Conservation (phyloP, 2,888 invertebrate species). For the Loripinus fragilis region DNA sequence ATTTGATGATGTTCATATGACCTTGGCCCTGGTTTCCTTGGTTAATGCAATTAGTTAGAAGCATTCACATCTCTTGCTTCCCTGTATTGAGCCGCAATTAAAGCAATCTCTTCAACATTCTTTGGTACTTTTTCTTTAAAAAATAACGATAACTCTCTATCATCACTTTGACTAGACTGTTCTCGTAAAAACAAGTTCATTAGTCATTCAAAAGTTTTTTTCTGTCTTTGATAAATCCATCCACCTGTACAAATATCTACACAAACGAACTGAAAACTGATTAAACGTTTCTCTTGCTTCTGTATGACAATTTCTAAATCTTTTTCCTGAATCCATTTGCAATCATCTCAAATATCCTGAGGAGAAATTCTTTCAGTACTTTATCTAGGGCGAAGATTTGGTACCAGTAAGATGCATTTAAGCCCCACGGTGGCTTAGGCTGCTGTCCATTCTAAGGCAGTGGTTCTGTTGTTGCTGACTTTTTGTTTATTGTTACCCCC, state of each 20-base stretch:
- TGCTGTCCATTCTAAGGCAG: too few species aligned
- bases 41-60: not conserved
- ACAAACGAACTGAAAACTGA: conserved; percentile 30
- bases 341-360: conserved; percentile 40
- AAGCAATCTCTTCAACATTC: conserved; percentile 34
- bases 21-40: not conserved
- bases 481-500: too few species aligned
- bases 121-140: conserved; percentile 38
- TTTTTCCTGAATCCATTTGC: conserved; percentile 39
- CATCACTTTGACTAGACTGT: conserved; percentile 27
- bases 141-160: conserved; percentile 31
- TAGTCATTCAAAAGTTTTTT: conserved; percentile 25
- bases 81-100: conserved; percentile 33
- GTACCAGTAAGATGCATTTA: too few species aligned
- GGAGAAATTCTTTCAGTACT: conserved; percentile 28
- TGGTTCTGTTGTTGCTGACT: too few species aligned
- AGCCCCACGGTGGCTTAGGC: too few species aligned
- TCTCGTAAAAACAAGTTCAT: conserved; percentile 36
- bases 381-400: too few species aligned
- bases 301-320: conserved; percentile 28
- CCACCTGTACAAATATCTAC: conserved; percentile 42
- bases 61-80: conserved; percentile 29
- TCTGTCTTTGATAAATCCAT: conserved; percentile 28
- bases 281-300: conserved; percentile 40
- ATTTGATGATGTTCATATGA: not conserved